These are phyloP conservation scores for Cheilosia vernalis DNA, from an alignment of 2,888 invertebrate genomes.

Conservation along the genomic window DNA sequence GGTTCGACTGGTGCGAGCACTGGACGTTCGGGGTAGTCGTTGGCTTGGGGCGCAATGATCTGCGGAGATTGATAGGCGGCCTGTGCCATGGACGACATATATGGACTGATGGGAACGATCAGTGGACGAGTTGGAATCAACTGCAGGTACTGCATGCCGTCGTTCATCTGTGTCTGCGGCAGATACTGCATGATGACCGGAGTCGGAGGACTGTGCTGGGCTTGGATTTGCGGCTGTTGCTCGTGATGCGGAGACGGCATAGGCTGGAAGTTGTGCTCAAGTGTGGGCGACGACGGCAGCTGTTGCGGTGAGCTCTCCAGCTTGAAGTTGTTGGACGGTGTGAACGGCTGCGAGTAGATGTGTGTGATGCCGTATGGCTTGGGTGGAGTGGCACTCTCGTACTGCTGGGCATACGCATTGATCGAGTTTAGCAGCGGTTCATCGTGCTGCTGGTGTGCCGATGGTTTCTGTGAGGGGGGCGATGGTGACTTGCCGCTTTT, in stretches of 20 bases:
- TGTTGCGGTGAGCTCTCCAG: conserved; percentile 78
- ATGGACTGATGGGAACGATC: conserved; percentile 82
- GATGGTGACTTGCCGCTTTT: conserved; percentile 77
- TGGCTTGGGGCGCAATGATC: conserved; percentile 37
- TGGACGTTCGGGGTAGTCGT: conserved; percentile 50
- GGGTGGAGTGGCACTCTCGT: conserved; percentile 72
- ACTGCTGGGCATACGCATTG: conserved; percentile 80
- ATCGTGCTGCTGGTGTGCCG: conserved; percentile 62
- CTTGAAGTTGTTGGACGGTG: conserved; percentile 76
- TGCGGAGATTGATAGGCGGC: conserved; percentile 52
- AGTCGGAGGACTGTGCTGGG: conserved; percentile 73
- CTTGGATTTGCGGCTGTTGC: conserved; percentile 34
- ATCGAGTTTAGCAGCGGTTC: conserved; percentile 80
- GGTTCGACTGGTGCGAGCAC: conserved; percentile 65
- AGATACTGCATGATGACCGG: conserved; percentile 83
- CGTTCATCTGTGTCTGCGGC: conserved; percentile 79
- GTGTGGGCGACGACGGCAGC: conserved; percentile 78
- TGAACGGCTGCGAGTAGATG: conserved; percentile 58
- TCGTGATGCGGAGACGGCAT: conserved; percentile 76
- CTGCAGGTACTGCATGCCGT: conserved; percentile 82
- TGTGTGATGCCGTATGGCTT: conserved; percentile 65
- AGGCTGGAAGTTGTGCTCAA: conserved; percentile 81
- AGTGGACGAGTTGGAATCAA: conserved; percentile 82
- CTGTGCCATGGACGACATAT: conserved; percentile 73
- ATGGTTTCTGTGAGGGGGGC: conserved; percentile 55